Evolutionary conservation across 2,113 vertebrate species (phyloP).

Genomic region (Toxostoma redivivum): DNA sequence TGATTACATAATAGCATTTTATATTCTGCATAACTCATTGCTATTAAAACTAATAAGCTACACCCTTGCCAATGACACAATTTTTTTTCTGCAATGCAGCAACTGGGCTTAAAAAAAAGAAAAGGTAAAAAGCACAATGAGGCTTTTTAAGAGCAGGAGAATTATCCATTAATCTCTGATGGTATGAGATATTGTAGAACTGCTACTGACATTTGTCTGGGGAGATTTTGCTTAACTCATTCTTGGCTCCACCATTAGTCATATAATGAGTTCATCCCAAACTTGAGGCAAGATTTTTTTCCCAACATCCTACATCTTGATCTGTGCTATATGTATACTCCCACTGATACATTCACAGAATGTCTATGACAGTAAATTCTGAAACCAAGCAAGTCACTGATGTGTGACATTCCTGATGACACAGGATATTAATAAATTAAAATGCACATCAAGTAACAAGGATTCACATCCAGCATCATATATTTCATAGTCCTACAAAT

Average conservation of each 20-base stretch:
- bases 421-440: not conserved
- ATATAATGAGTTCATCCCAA: not conserved
- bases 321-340: not conserved
- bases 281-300: not conserved
- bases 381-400: not conserved
- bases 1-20: constrained; percentile 33
- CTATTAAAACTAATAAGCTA: constrained; percentile 16
- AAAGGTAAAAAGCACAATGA: not conserved
- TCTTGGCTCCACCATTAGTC: not conserved
- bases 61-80: not conserved
- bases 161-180: constrained; percentile 36
- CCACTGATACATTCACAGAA: not conserved
- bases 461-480: not conserved
- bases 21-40: not conserved
- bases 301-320: not conserved
- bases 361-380: not conserved
- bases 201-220: constrained; percentile 2
- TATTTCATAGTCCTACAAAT: not conserved
- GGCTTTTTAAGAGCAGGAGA: not conserved
- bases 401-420: not conserved
- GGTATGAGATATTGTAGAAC: not conserved
- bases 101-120: not conserved
- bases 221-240: constrained; percentile 12
- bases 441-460: not conserved
- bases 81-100: constrained; percentile 13